Evolutionary conservation across 1,140 invertebrate species (phyloP).

Genomic region (Papilio polyxenes): DNA sequence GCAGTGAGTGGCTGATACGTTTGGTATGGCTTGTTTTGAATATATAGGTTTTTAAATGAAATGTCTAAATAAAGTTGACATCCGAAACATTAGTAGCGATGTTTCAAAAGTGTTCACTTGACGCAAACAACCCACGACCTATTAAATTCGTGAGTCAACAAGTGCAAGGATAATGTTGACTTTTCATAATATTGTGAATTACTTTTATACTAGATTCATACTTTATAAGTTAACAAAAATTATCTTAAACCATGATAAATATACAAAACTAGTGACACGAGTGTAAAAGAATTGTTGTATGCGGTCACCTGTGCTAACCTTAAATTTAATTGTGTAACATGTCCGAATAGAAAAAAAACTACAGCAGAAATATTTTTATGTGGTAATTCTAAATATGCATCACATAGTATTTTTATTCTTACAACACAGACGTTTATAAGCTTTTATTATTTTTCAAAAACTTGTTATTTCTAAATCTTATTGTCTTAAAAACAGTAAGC

Average conservation of each 20-base stretch:
- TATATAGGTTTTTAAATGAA: neutral
- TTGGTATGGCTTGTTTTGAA: too few relatives aligned
- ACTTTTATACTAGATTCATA: neutral
- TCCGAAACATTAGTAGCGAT: neutral
- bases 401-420: neutral
- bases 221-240: too few relatives aligned
- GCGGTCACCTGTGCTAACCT: neutral
- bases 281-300: neutral
- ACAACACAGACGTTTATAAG: neutral
- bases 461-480: neutral
- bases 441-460: neutral
- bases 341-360: neutral
- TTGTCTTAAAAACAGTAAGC: neutral
- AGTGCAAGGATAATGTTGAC: slow-evolving; percentile 16
- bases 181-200: slow-evolving; percentile 3
- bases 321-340: neutral
- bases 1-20: too few relatives aligned
- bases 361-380: neutral
- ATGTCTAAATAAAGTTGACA: neutral
- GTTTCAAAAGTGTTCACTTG: slow-evolving; percentile 28
- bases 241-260: too few relatives aligned
- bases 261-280: neutral
- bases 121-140: slow-evolving; percentile 32
- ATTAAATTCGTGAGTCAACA: slow-evolving; percentile 26
- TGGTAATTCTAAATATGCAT: too few relatives aligned